phyloP scores from a whole-genome alignment of 1,140 invertebrate species.

The Gerris buenoi region DNA sequence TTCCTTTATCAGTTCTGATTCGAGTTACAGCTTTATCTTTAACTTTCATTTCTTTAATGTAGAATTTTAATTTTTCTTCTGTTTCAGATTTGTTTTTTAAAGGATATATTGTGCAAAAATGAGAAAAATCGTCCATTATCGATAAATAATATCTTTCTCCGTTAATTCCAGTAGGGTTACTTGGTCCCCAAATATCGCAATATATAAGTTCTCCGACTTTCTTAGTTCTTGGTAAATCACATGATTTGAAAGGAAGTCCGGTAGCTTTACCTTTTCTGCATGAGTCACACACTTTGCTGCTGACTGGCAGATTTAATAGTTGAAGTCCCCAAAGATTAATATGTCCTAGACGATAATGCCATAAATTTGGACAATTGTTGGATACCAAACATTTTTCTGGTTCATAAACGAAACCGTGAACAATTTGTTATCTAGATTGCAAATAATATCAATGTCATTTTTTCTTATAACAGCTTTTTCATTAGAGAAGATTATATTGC shows the following conservation, averaged over 20 bases:
- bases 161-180: neutral
- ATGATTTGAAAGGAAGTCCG: neutral
- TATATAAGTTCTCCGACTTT: neutral
- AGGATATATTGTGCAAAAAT: neutral
- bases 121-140: neutral
- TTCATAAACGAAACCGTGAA: neutral
- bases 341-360: neutral
- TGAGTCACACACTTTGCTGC: neutral
- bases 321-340: neutral
- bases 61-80: slow-evolving; percentile 6
- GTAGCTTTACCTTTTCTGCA: neutral
- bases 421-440: neutral
- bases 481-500: neutral
- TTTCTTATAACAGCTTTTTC: neutral
- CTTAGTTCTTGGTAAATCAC: neutral
- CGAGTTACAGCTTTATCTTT: neutral
- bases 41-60: neutral
- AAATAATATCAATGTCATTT: slow-evolving; percentile 7
- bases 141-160: neutral
- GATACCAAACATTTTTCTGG: neutral
- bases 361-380: neutral
- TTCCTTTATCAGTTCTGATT: neutral
- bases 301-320: neutral
- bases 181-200: neutral
- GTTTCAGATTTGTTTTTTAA: neutral